Evolutionary conservation across 2,888 invertebrate species (phyloP), one percentile per base, ranked within the genome.

Genomic region (Cephus nigrinus): DNA sequence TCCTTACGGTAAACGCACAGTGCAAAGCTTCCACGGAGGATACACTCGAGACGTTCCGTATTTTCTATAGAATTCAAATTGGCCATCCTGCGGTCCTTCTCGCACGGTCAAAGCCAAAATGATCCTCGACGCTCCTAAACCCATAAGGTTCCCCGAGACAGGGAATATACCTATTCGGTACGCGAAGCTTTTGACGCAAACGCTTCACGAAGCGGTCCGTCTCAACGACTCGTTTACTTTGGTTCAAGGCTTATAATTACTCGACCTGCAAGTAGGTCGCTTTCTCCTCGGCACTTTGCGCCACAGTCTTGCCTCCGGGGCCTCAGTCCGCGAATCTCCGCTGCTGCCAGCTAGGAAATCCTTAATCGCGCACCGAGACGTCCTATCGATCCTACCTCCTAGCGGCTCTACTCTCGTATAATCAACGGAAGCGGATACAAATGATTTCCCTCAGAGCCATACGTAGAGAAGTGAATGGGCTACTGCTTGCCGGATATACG

Each of bases 241-340:
- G 88, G 87, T 89, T 89, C 89, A 89, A 90, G 90, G 90, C 89
- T 90, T 90, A 88, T 90, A 90, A 90, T 90, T 90, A 90, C 89
- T 88, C 86, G 87, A 84, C 79, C 87, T 84, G 86, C 86, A 87
- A 90, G 90, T 90, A 89, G 90, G 90, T 90, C 90, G 90, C 90
- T 90, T 90, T 90, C 90, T 90, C 89, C 88, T 89, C 87, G 81
- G 86, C 87, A 87, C 87, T 87, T 86, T 88, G 78, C 82, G 84
- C 84, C 82, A 81, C 76, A 77, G 78, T 30, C 30, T 35, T 35
- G 74, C 33, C 34, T 30, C 35, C 32, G 30, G 74, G 12, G 74
- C 35, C 81, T 82, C 79, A 80, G 79, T 79, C 79, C 79, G 81
- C 79, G 82, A 83, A 78, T 80, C 76, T 80, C 80, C 78, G 80